Percentiles rank a stretch among this genome's conserved stretches.
phyloP scores from a whole-genome alignment of 2,888 invertebrate genomes.

The Drosophila longiperda region DNA sequence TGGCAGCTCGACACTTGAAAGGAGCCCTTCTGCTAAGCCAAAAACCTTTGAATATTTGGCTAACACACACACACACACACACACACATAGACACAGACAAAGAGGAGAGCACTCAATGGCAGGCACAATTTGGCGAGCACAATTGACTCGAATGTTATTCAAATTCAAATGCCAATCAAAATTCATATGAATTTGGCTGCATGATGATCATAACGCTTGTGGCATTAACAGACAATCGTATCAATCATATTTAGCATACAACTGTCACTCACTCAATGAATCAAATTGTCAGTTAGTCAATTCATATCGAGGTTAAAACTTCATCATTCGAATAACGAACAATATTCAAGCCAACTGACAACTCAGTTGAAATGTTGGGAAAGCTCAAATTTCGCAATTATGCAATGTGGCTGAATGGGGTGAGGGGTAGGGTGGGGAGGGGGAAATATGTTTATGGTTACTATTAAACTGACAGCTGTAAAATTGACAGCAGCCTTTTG shows the following conservation, averaged over 20 bases:
- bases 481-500: slow-evolving; percentile 29
- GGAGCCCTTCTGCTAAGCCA: not conserved
- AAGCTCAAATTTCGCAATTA: slow-evolving; percentile 59
- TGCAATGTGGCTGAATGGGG: slow-evolving; percentile 19
- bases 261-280: slow-evolving; percentile 58
- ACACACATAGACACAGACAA: not conserved
- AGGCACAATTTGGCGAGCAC: slow-evolving; percentile 12
- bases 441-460: not conserved
- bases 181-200: slow-evolving; percentile 13
- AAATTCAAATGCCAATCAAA: slow-evolving; percentile 49
- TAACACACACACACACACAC: not conserved
- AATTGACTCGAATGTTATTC: slow-evolving; percentile 32
- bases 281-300: slow-evolving; percentile 45
- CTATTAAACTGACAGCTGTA: slow-evolving; percentile 34
- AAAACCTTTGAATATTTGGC: slow-evolving; percentile 5
- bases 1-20: not conserved
- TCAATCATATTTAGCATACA: slow-evolving; percentile 80
- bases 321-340: not conserved
- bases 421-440: no score
- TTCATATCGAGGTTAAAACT: slow-evolving; percentile 14
- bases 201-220: slow-evolving; percentile 46
- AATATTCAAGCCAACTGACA: slow-evolving; percentile 20
- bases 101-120: slow-evolving; percentile 28
- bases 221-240: slow-evolving; percentile 60
- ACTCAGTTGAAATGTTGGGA: slow-evolving; percentile 43